phyloP scores from a whole-genome alignment of 2,888 invertebrate species.

The Standfussiana lucernea region DNA sequence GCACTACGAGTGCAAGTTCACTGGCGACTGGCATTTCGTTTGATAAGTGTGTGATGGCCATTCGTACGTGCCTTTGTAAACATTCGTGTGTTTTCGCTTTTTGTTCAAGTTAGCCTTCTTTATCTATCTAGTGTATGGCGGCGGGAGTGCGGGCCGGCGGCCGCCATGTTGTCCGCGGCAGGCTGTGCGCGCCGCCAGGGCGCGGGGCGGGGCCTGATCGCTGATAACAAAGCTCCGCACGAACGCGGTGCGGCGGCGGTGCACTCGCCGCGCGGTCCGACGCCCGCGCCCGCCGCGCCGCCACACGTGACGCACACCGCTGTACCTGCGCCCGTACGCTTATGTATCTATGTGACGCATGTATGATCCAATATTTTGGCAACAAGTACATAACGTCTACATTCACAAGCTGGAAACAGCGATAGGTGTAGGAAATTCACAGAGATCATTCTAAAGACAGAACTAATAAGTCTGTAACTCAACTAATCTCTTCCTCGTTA shows the following conservation, averaged over 20 bases:
- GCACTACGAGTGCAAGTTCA: no score
- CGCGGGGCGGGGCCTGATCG: constrained; percentile 80
- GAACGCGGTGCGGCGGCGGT: constrained; percentile 45
- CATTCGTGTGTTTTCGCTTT: background rate
- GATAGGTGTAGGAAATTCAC: background rate
- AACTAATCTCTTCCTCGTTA: constrained; percentile 45
- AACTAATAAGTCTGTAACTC: constrained; percentile 4
- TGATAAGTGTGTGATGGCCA: background rate
- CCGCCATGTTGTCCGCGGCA: constrained; percentile 71
- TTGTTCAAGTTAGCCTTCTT: background rate
- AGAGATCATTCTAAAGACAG: constrained; percentile 2
- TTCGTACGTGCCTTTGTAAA: background rate
- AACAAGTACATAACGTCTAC: constrained; percentile 8
- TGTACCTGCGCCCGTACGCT: constrained; percentile 36
- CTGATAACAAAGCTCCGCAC: constrained; percentile 85
- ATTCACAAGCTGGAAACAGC: background rate
- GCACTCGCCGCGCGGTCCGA: constrained; percentile 32
- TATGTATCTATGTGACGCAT: constrained; percentile 34
- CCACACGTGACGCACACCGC: constrained; percentile 30
- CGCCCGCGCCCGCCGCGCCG: constrained; percentile 34
- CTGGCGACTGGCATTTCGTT: background rate
- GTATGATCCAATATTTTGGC: constrained; percentile 34
- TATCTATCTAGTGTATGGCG: background rate
- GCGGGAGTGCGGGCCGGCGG: constrained; percentile 66
- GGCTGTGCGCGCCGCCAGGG: constrained; percentile 63